Base-by-base conservation (phyloP, 2,113 vertebrate genomes). In the Puntigrus tetrazona region DNA sequence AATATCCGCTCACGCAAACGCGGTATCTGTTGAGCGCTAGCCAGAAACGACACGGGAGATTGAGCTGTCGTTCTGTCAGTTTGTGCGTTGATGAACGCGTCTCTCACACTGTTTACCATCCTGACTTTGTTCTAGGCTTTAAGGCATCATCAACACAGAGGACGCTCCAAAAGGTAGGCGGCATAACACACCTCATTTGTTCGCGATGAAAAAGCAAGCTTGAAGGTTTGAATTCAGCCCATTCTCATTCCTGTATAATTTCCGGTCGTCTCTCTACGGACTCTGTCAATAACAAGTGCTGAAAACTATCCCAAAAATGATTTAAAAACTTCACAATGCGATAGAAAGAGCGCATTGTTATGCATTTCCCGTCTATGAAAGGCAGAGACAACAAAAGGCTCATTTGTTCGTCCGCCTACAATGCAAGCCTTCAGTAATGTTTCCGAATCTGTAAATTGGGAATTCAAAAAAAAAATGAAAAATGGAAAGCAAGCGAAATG, bases 331-430 rank as follows among this genome's bases (percentile, higher is more conserved):
- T 61, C 36, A 78, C 55, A 61, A 78, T 27, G 36, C 9, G 4
- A 78, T 20, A 61, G 36, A 61, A 78, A 61, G 55, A 27, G 55
- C 7, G 59, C 14, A 78, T 43, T 78, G 76, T 59, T 41, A 61
- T 78, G 55, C 7, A 27, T 59, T 74, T 75, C 45, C 34, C 6
- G 14, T 57, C 63, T 78, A 22, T 41, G 34, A 59, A 25, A n/a
- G 14, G n/a, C 34, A 41, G 31, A 59, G 34, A 78, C 36, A 78
- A 78, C 55, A 78, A 78, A 61, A 43, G 36, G n/a, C 7, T 78
- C 55, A 78, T 78, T 61, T 78, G 9, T 59, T 20, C 18, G n/a
- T 63, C 77, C 34, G 36, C 77, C 55, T 61, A 78, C 77, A 61
- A 41, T 20, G 31, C 31, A 57, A 41, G 13, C 52, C 52, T 59